Conservation (phyloP, 2,888 invertebrate genomes). For the Aspidiotus destructor region DNA sequence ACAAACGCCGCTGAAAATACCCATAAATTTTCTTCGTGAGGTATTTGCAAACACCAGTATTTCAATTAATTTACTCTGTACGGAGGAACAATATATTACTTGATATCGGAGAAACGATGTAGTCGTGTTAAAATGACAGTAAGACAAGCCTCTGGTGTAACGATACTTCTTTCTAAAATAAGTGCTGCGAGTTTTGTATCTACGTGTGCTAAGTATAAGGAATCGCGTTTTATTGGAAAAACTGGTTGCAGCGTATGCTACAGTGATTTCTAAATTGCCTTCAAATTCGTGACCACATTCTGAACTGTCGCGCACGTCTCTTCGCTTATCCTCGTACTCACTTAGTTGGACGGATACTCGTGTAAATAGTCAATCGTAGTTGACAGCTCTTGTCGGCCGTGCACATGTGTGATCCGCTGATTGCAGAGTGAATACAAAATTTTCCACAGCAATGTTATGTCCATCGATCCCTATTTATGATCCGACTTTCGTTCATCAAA, state of each 20-base stretch:
- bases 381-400: too few species aligned
- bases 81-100: conserved; percentile 31
- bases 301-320: neutral
- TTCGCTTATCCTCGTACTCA: neutral
- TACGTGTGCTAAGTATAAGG: conserved; percentile 1
- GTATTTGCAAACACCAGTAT: conserved; percentile 28
- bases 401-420: neutral
- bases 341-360: neutral
- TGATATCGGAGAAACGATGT: conserved; percentile 32
- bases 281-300: neutral
- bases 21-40: conserved; percentile 23
- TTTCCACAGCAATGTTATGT: too few species aligned
- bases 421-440: too few species aligned
- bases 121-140: conserved; percentile 32
- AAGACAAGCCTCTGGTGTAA: conserved; percentile 33
- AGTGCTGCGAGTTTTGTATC: conserved; percentile 27
- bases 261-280: conserved; percentile 27
- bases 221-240: conserved; percentile 28
- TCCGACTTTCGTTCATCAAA: too few species aligned
- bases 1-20: conserved; percentile 22
- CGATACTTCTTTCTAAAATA: conserved; percentile 21
- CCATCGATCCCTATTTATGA: too few species aligned
- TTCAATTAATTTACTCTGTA: conserved; percentile 33
- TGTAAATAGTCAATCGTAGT: neutral
- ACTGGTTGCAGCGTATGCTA: conserved; percentile 25